These are phyloP conservation scores for Rhynchotus rufescens DNA, from an alignment of 2,797 vertebrate species.

Conservation along the genomic window DNA sequence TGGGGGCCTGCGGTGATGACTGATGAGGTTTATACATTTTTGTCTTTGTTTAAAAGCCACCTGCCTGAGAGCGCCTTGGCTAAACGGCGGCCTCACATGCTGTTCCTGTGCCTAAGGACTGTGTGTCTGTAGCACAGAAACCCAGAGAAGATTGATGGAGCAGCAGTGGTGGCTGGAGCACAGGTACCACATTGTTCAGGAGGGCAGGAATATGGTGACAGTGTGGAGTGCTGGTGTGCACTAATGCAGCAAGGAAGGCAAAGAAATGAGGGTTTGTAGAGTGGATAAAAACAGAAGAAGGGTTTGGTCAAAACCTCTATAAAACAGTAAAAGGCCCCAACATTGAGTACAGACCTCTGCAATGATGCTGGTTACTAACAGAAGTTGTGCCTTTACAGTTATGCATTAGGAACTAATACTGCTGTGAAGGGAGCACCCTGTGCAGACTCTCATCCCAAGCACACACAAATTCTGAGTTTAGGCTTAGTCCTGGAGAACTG, in stretches of 20 bases:
- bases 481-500: background rate
- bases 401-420: background rate
- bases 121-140: background rate
- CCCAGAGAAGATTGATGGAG: background rate
- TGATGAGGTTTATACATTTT: slow-evolving; percentile 64
- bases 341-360: background rate
- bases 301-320: background rate
- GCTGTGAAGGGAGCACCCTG: background rate
- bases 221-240: background rate
- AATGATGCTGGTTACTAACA: background rate
- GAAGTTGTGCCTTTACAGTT: accelerated
- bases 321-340: background rate
- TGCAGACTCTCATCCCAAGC: background rate
- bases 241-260: background rate
- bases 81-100: slow-evolving; percentile 39
- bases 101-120: slow-evolving; percentile 9
- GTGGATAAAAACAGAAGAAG: background rate
- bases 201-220: accelerated
- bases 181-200: slow-evolving; percentile 18
- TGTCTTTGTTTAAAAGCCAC: slow-evolving; percentile 66
- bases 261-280: background rate
- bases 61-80: slow-evolving; percentile 19
- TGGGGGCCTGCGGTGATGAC: slow-evolving; percentile 41
- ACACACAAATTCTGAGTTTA: background rate
- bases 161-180: background rate